Base-by-base conservation (phyloP, 2,888 invertebrate species). In the Sinelater perroti region DNA sequence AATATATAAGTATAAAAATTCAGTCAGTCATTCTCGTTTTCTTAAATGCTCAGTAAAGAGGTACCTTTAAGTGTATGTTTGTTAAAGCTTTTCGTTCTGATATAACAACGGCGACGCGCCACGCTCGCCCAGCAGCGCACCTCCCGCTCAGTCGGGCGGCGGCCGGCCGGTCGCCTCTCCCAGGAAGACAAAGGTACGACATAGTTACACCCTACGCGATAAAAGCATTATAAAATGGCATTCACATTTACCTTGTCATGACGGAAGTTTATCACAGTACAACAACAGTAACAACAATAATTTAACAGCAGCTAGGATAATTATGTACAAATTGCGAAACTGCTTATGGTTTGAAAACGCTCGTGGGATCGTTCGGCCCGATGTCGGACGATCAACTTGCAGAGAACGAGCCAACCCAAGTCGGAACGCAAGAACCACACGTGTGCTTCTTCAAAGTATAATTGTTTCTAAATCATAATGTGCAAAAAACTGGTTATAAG, bases 261-360 rank as follows among this genome's bases (percentile, higher is more conserved):
- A 73, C 69, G 67, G 70, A 70, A 67, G 65, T 64, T 69, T 74
- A 74, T 74, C 74, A 74, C 74, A 74, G 73, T 67, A 73, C n/a
- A n/a, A 71, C 62, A 67, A 64, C 62, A 61, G 60, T 63, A 64
- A 66, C 60, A 64, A 66, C 60, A 63, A 66, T 66, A 65, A 64
- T 66, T 66, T 63, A 67, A 61, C 64, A 53, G 60, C 64, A 60
- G 60, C 51, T 52, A n/a, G n/a, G n/a, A n/a, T n/a, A n/a, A n/a
- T 60, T 62, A 64, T 60, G 58, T 60, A 65, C 61, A 63, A 65
- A 54, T 67, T 58, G 42, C 58, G 60, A 66, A 66, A 72, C 70
- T 68, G 72, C 72, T 73, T 72, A 72, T 72, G 72, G 73, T 73
- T 72, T 71, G 70, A 69, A 65, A 63, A 63, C 62, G 56, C 49